Percentiles rank a stretch among this genome's conserved stretches.
These are phyloP conservation scores for Lepus europaeus DNA, from an alignment of 2,113 vertebrate genomes.

Conservation along the genomic window DNA sequence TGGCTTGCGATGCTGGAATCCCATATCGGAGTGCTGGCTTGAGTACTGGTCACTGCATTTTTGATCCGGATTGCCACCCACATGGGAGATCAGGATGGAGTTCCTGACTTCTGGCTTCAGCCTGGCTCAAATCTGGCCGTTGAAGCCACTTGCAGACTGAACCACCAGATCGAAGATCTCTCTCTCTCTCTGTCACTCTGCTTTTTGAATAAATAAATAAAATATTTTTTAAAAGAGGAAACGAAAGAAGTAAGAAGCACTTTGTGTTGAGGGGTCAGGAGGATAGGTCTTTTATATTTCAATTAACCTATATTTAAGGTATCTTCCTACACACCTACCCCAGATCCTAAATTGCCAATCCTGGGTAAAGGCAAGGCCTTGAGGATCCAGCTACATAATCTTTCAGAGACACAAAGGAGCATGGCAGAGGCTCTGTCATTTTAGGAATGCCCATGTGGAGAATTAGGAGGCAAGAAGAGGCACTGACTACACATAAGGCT, in stretches of 20 bases:
- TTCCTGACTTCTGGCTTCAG: too few relatives aligned
- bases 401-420: background rate
- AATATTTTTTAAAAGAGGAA: background rate
- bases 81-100: too few relatives aligned
- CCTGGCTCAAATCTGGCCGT: too few relatives aligned
- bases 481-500: background rate
- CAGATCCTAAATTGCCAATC: background rate
- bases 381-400: background rate
- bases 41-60: too few relatives aligned
- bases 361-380: background rate
- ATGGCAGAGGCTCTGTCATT: background rate
- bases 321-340: background rate
- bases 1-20: too few relatives aligned
- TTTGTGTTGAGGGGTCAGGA: background rate
- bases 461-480: background rate
- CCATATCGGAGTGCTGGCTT: too few relatives aligned
- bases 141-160: too few relatives aligned
- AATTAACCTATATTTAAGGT: background rate
- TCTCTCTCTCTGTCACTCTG: too few relatives aligned
- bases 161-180: too few relatives aligned
- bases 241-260: background rate
- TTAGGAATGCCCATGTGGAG: background rate
- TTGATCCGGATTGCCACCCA: too few relatives aligned
- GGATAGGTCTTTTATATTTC: background rate
- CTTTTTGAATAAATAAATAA: too few relatives aligned